Base-by-base conservation (phyloP, 2,113 vertebrate species). In the Oryctolagus cuniculus region DNA sequence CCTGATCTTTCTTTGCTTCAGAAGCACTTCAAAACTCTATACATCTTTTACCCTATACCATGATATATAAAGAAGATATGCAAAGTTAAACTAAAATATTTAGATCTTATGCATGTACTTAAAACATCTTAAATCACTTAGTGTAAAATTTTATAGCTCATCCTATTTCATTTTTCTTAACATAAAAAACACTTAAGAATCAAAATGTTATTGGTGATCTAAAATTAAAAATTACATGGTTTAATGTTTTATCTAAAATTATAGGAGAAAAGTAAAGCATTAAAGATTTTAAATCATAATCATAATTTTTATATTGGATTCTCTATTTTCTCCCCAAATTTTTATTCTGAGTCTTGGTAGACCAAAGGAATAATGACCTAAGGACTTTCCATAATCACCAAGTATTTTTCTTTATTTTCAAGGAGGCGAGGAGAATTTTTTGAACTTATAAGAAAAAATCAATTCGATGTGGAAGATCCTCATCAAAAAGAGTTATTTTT, bases 341-440 rank as follows among this genome's bases (percentile, higher is more conserved):
- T 31, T 36, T 73, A 31, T 4, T 72, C n/a, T 31, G 36, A 36
- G 49, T 74, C 67, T 89, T 78, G 79, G 8, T 34, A 67, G 51
- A 44, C 12, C 11, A 70, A 53, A 25, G 27, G 24, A 7, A 51
- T n/a, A 24, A 74, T 34, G 87, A 6, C 53, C 49, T 11, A 2
- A 17, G 19, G 25, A 44, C 10, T 36, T 10, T 7, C 64, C 1
- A 1, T 80, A 89, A 94, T 49, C 13, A 79, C 34, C 24, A 27
- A 38, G 13, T 94, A 10, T 49, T 95, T 93, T 90, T 70, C 92
- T 93, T 98, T 97, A n/a, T 97, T 98, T 98, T 96, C 67, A 96
- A 99, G 98, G 98, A 98, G 98, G 67, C 97, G 98, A 95, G 99
- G 99, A 94, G 99, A 99, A 92, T 99, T 99, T 97, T 99, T 99